These are phyloP conservation scores for Sialia sialis DNA, from an alignment of 2,113 vertebrate genomes.

Conservation along the genomic window DNA sequence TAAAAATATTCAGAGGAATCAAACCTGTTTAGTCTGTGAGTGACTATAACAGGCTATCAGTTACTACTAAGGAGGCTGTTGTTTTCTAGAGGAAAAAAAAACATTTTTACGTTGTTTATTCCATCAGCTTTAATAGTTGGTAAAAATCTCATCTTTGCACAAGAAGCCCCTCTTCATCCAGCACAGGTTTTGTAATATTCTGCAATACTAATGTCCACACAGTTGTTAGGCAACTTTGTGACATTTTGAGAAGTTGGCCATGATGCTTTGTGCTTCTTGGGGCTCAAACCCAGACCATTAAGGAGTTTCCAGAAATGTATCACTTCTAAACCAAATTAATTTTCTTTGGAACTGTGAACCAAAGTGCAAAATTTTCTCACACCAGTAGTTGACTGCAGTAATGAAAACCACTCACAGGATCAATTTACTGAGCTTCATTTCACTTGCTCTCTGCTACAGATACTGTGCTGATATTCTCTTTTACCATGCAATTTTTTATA, in stretches of 20 bases:
- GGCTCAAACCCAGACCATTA: neutral
- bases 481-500: neutral
- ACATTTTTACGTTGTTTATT: neutral
- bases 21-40: neutral
- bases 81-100: neutral
- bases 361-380: neutral
- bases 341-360: neutral
- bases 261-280: neutral
- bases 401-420: neutral
- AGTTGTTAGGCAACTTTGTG: neutral
- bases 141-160: neutral
- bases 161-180: neutral
- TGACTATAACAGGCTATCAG: neutral
- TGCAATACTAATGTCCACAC: accelerated
- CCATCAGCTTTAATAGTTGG: neutral
- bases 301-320: neutral
- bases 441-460: neutral
- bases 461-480: neutral
- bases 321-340: neutral
- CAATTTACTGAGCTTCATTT: neutral
- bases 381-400: neutral
- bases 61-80: neutral
- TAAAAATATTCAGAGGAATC: neutral
- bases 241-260: neutral
- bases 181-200: neutral